phyloP scores from a whole-genome alignment of 2,888 invertebrate genomes.

The Eristalis arbustorum region DNA sequence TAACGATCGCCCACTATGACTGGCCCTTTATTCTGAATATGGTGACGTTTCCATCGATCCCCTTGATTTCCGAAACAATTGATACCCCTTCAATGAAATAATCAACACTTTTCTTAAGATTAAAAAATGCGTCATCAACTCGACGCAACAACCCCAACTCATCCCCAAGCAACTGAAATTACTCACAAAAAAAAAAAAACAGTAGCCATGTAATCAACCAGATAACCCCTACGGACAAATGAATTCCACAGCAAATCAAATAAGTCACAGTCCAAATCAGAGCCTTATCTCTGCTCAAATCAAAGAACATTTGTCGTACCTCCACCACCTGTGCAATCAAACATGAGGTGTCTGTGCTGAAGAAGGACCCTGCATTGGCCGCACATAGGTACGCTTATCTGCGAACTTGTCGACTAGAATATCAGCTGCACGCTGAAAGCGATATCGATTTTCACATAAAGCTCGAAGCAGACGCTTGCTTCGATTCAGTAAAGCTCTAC shows the following conservation, averaged over 20 bases:
- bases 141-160: neutral
- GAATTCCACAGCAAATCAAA: neutral
- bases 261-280: neutral
- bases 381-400: neutral
- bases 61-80: neutral
- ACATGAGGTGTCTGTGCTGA: neutral
- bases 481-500: slow-evolving; percentile 15
- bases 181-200: neutral
- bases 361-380: neutral
- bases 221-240: neutral
- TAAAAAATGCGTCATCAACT: neutral
- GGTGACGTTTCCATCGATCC: no score
- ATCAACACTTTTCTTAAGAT: neutral
- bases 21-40: no score
- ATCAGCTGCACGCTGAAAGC: neutral
- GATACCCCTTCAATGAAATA: neutral
- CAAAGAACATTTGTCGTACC: neutral
- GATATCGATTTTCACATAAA: slow-evolving; percentile 4
- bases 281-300: neutral
- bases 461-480: neutral
- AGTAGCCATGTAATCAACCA: no score
- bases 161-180: neutral
- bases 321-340: neutral
- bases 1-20: no score
- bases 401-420: neutral